A percentile compares a stretch with the other conserved stretches of the same genome.
Conservation (phyloP, 2,797 vertebrate species). For the Pangasius krempfi region DNA sequence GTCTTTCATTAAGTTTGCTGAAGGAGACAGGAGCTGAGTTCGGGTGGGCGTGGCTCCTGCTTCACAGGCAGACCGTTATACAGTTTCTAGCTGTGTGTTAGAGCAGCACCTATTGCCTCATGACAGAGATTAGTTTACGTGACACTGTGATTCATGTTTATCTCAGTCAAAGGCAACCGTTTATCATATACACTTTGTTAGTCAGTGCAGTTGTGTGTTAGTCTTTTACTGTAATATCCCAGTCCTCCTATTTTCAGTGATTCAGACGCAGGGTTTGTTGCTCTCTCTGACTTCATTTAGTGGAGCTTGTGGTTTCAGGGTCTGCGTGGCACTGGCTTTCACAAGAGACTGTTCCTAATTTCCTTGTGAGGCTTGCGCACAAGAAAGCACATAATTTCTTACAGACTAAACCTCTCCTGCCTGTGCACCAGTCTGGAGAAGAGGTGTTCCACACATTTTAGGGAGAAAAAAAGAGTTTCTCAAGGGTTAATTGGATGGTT, state of each 20-base stretch:
- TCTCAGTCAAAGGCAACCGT: background rate
- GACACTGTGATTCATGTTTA: conserved; percentile 12
- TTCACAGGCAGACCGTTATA: conserved; percentile 29
- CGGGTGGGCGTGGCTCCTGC: conserved; percentile 41
- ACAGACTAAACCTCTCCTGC: conserved; percentile 34
- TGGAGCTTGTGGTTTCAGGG: conserved; percentile 27
- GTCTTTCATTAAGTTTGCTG: conserved; percentile 26
- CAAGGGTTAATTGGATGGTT: background rate
- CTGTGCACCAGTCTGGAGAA: conserved; percentile 34
- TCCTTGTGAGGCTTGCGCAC: conserved; percentile 26
- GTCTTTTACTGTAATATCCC: background rate
- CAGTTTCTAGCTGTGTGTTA: background rate
- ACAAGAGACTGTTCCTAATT: conserved; percentile 47
- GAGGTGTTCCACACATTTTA: conserved; percentile 24
- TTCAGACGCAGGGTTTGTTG: conserved; percentile 5
- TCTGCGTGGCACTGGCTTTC: conserved; percentile 35
- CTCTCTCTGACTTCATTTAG: background rate
- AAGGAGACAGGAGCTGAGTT: conserved; percentile 19
- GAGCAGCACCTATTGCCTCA: conserved; percentile 5
- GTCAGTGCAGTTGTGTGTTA: conserved; percentile 3
- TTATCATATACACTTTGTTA: background rate
- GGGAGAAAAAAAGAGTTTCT: background rate
- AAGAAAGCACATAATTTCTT: conserved; percentile 43
- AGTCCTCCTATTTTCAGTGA: background rate
- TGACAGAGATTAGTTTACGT: background rate